A percentile compares a stretch with the other conserved stretches of the same genome.
Conservation (phyloP, 2,113 vertebrate species). For the Petroica traversi region DNA sequence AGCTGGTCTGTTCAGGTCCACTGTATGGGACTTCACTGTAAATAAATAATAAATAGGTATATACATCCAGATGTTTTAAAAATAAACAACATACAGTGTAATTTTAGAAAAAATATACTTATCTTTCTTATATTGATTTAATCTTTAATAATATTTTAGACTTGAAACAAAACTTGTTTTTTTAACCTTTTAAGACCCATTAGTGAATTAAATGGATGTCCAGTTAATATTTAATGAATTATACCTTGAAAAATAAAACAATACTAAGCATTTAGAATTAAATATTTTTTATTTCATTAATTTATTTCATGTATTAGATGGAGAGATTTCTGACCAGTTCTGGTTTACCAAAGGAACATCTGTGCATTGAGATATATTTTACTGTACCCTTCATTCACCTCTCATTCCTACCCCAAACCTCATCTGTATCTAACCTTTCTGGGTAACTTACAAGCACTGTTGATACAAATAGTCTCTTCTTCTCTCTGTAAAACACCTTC, state of each 20-base stretch:
- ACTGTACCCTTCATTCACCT: neutral
- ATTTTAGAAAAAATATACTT: neutral
- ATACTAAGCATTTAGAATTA: neutral
- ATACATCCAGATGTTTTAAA: neutral
- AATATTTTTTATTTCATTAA: neutral
- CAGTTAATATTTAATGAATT: neutral
- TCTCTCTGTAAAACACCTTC: slow-evolving; percentile 60
- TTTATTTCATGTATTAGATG: neutral
- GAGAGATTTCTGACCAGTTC: neutral
- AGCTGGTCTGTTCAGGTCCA: slow-evolving; percentile 33
- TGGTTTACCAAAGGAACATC: neutral
- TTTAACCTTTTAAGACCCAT: neutral
- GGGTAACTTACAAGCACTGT: slow-evolving; percentile 14
- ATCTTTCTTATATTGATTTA: neutral
- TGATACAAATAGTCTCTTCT: slow-evolving; percentile 49
- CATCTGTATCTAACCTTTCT: neutral
- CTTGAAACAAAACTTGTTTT: neutral
- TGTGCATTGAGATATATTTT: neutral
- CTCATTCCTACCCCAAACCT: neutral
- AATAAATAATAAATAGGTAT: neutral
- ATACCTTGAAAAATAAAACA: neutral
- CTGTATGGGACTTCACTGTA: neutral
- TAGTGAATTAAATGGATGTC: neutral
- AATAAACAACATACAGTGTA: neutral
- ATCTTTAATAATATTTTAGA: neutral